Percentiles rank a stretch among this genome's conserved stretches.
Evolutionary conservation across 2,888 invertebrate species (phyloP).

Genomic region (Cephonodes hylas): DNA sequence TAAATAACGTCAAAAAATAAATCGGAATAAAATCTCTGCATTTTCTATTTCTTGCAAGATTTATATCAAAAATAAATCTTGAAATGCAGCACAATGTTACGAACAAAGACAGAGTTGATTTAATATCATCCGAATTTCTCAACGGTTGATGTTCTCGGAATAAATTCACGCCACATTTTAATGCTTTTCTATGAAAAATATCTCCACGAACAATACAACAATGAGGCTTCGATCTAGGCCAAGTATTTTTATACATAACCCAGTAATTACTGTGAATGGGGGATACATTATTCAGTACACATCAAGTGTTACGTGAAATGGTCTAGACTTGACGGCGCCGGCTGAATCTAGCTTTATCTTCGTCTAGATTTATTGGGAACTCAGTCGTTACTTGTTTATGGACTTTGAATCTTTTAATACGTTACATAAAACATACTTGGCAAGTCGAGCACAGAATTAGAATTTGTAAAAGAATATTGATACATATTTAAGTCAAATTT

Average conservation of each 20-base stretch:
- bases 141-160: neutral
- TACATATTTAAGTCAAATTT: too few relatives aligned
- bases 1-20: too few relatives aligned
- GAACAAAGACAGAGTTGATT: neutral
- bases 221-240: conserved; percentile 1
- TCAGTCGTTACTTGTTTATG: neutral
- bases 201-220: neutral
- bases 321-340: neutral
- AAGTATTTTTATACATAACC: neutral
- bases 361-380: neutral
- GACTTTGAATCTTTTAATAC: too few relatives aligned
- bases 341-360: neutral
- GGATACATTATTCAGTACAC: neutral
- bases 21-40: too few relatives aligned
- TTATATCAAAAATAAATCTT: too few relatives aligned
- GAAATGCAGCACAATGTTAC: too few relatives aligned
- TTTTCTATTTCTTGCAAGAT: too few relatives aligned
- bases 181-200: neutral
- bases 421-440: too few relatives aligned
- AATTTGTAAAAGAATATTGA: too few relatives aligned
- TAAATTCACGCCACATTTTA: neutral
- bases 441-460: too few relatives aligned
- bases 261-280: neutral
- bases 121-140: neutral
- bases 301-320: neutral